Conservation (phyloP, 1,140 invertebrate species). For the Aphaenogaster floridana region DNA sequence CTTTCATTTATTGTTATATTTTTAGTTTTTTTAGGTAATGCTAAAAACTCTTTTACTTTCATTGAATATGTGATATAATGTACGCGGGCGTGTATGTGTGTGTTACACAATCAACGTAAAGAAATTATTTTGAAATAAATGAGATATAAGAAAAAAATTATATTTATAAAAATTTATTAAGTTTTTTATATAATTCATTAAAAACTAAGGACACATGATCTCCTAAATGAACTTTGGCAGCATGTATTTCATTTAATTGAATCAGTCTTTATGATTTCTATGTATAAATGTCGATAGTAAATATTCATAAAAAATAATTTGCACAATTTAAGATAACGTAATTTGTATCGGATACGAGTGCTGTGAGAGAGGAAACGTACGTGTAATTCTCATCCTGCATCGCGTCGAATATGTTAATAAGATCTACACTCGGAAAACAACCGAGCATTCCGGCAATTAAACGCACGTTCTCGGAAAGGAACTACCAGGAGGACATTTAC, state of each 20-base stretch:
- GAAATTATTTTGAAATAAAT: not conserved
- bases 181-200: constrained; percentile 15
- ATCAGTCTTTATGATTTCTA: not conserved
- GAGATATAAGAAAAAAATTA: not conserved
- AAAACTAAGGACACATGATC: not conserved
- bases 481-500: constrained; percentile 38
- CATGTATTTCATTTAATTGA: constrained; percentile 15
- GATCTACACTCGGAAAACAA: constrained; percentile 44
- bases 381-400: constrained; percentile 39
- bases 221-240: not conserved
- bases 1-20: constrained; percentile 12
- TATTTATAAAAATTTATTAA: not conserved
- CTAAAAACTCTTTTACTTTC: not conserved
- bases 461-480: constrained; percentile 47
- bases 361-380: constrained; percentile 41
- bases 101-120: not conserved
- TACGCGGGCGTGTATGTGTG: not conserved
- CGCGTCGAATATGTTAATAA: constrained; percentile 53
- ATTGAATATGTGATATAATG: not conserved
- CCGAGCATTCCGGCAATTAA: constrained; percentile 42
- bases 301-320: constrained; percentile 41
- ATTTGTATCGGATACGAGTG: not conserved
- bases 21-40: not conserved
- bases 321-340: not conserved
- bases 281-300: not conserved